Base-by-base conservation (phyloP, 2,797 vertebrate genomes). In the Garrulus glandarius region DNA sequence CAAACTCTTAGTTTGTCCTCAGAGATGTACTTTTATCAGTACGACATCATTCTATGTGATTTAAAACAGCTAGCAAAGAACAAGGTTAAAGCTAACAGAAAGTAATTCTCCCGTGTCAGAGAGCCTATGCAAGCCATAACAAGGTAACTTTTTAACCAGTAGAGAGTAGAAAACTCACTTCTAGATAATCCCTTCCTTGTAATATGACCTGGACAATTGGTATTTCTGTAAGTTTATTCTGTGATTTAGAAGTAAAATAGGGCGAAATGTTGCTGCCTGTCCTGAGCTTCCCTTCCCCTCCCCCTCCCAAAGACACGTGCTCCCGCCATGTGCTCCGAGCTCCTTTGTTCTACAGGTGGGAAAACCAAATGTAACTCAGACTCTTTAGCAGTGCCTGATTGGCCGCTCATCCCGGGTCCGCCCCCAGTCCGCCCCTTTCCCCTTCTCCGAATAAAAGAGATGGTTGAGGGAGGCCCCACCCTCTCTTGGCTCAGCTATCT, bases 151-250 rank as follows among this genome's bases (percentile, higher is more conserved):
- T 65, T 70, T 27, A 44, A 47, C 12, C 21, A 70, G 15, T 2
- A 52, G 13, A 59, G 6, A 24, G 4, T 13, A 8, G 21, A 77
- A 87, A 89, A 89, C 14, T 55, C 10, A 63, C 6, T 69, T 82
- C 13, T 22, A 76, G 41, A 24, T 43, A 64, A 41, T 29, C 26
- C 7, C 19, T 71, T 16, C 20, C 12, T 80, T 59, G 20, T 70
- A 34, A 81, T 56, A 12, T 0, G 0, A 47, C 23, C 8, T 34
- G 9, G 18, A 63, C 1, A 71, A 15, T 22, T 37, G 34, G 2
- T 12, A 10, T 55, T 89, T 87, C 39, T 76, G 1, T 71, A 52
- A 71, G 4, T 34, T 82, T 89, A 27, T 69, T 80, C 29, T 70
- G 34, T 74, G 15, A 43, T 29, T 91, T 72, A 79, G 12, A 81